Percentiles rank a stretch among this genome's conserved stretches.
Conservation (phyloP, 2,797 vertebrate species). For the Sylvia borin region DNA sequence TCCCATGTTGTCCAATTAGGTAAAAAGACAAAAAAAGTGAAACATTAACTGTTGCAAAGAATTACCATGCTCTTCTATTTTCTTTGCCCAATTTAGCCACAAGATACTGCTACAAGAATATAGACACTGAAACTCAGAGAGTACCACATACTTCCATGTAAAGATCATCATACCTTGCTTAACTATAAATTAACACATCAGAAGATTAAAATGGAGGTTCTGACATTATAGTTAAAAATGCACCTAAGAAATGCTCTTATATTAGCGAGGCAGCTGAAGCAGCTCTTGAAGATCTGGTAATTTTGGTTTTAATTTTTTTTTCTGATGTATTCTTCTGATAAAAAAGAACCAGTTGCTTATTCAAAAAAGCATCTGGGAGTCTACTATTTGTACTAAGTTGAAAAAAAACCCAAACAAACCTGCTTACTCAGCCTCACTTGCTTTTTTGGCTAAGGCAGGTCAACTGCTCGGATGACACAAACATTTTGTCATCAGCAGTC, state of each 20-base stretch:
- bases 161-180: not conserved
- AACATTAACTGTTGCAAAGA: not conserved
- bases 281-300: not conserved
- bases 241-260: not conserved
- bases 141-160: not conserved
- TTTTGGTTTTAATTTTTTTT: not conserved
- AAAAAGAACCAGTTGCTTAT: not conserved
- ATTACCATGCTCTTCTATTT: not conserved
- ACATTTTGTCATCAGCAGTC: not conserved
- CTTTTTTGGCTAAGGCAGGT: not conserved
- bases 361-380: not conserved
- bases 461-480: not conserved
- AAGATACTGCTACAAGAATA: not conserved
- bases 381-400: not conserved
- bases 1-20: not conserved
- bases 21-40: not conserved
- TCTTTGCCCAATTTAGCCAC: not conserved
- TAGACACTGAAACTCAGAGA: not conserved
- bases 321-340: not conserved
- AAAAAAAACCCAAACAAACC: not conserved
- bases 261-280: not conserved
- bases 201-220: not conserved
- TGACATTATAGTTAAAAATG: not conserved
- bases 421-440: not conserved
- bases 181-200: slow-evolving; percentile 15